Percentiles rank a stretch among this genome's conserved stretches.
Evolutionary conservation across 2,888 invertebrate species (phyloP).

Genomic region (Calameuta pallipes): DNA sequence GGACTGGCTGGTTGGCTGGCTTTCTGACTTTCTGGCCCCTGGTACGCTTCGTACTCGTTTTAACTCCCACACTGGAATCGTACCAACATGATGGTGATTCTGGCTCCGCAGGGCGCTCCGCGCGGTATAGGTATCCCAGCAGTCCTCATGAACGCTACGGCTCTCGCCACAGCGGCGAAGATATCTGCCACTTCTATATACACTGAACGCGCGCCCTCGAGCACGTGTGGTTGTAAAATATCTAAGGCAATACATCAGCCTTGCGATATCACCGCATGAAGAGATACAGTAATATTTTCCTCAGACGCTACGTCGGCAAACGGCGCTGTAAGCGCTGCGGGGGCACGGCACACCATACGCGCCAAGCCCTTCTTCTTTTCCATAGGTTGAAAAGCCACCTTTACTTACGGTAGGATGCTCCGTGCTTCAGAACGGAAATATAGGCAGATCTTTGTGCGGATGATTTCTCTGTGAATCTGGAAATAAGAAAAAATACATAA

Average conservation of each 20-base stretch:
- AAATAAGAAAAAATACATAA: neutral
- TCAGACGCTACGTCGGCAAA: conserved; percentile 37
- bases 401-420: neutral
- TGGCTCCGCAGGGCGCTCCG: conserved; percentile 44
- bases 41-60: conserved; percentile 38
- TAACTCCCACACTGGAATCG: conserved; percentile 46
- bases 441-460: neutral
- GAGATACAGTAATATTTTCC: conserved; percentile 52
- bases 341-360: conserved; percentile 26
- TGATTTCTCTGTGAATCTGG: neutral
- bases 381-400: neutral
- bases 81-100: conserved; percentile 44
- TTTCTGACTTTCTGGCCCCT: conserved; percentile 28
- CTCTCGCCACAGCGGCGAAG: conserved; percentile 16
- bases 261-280: conserved; percentile 52
- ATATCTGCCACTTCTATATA: conserved; percentile 35
- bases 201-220: conserved; percentile 23
- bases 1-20: conserved; percentile 20
- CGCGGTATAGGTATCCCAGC: conserved; percentile 5
- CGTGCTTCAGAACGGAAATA: neutral
- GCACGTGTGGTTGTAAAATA: conserved; percentile 50
- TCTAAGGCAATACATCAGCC: conserved; percentile 56
- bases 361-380: conserved; percentile 23
- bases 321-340: conserved; percentile 40
- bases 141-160: conserved; percentile 17